Evolutionary conservation across 1,140 invertebrate species (phyloP).

Genomic region (Oppia nitens): DNA sequence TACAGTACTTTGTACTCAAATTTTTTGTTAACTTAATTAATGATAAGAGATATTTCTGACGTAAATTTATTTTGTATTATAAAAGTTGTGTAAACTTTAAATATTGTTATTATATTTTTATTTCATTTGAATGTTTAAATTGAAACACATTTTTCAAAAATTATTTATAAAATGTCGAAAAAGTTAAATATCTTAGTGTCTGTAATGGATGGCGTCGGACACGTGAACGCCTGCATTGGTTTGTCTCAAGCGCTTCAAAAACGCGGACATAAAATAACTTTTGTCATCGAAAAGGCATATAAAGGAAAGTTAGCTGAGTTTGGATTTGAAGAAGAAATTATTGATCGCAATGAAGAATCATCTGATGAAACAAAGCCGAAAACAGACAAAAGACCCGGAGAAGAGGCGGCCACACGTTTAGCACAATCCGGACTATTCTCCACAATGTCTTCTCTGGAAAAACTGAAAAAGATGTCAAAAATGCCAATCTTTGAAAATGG

Average conservation of each 20-base stretch:
- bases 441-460: background rate
- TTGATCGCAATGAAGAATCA: too few species aligned
- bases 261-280: constrained; percentile 1
- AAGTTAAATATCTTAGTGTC: background rate
- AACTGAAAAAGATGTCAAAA: background rate
- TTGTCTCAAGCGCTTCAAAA: background rate
- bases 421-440: background rate
- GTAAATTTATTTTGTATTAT: too few species aligned
- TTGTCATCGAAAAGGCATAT: background rate
- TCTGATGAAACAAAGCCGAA: too few species aligned
- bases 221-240: background rate
- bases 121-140: too few species aligned
- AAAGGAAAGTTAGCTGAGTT: background rate
- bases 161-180: background rate
- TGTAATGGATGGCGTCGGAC: background rate
- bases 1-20: too few species aligned
- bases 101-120: too few species aligned
- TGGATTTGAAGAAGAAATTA: background rate
- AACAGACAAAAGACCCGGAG: background rate
- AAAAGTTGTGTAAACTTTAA: too few species aligned
- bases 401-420: background rate
- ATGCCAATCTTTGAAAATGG: too few species aligned
- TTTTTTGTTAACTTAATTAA: too few species aligned
- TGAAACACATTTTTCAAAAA: too few species aligned
- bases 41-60: too few species aligned